Conservation (phyloP, 2,888 invertebrate genomes). For the Andrena bicolor region DNA sequence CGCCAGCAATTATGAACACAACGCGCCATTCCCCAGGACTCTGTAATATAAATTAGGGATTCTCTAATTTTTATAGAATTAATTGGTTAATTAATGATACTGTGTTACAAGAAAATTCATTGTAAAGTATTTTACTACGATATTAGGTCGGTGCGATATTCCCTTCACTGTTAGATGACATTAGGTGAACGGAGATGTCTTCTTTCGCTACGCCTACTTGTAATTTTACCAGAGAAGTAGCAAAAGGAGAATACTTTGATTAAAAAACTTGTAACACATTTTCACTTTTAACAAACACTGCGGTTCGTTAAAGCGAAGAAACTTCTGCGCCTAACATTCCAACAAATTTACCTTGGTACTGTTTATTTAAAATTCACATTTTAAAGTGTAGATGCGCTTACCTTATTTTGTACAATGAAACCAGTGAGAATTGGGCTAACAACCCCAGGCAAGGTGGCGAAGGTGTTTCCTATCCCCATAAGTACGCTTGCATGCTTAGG, state of each 20-base stretch:
- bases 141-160: too few relatives aligned
- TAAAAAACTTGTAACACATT: too few relatives aligned
- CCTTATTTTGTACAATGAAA: conserved; percentile 91
- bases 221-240: too few relatives aligned
- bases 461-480: conserved; percentile 96
- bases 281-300: too few relatives aligned
- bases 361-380: background rate
- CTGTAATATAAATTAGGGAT: conserved; percentile 83
- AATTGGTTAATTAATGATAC: background rate
- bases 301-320: too few relatives aligned
- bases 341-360: too few relatives aligned
- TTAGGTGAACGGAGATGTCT: too few relatives aligned
- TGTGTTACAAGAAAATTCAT: background rate
- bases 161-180: too few relatives aligned
- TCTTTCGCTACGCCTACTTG: too few relatives aligned
- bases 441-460: conserved; percentile 96
- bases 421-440: conserved; percentile 95
- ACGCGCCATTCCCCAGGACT: conserved; percentile 92
- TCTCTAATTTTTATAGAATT: background rate
- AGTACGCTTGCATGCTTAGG: conserved; percentile 96
- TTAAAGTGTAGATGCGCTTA: conserved; percentile 78
- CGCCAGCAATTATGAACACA: conserved; percentile 94
- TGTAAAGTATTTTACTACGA: too few relatives aligned
- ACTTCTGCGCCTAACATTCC: too few relatives aligned
- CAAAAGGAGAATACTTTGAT: too few relatives aligned